Evolutionary conservation across 2,797 vertebrate genomes (phyloP), one percentile per base, ranked within the genome.

Genomic region (Hafferia zeledoni): DNA sequence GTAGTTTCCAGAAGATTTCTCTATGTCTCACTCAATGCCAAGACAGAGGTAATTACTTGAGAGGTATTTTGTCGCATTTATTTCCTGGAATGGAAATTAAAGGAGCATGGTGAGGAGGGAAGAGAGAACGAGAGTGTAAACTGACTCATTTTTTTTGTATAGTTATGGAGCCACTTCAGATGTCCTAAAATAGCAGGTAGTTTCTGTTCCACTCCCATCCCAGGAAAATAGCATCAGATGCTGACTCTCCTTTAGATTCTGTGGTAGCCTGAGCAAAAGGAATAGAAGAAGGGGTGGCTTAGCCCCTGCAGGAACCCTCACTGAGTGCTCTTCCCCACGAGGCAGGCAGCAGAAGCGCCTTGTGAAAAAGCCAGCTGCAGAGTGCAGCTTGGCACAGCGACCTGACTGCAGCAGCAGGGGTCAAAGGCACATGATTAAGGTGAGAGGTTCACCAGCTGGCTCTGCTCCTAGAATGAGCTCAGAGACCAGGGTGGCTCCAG

Each of bases 391-490:
- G 92, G 87, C 82, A 72, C 1, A 4, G 57, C 35, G 33, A 81
- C 28, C 76, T 59, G 79, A 11, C 59, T 44, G 84, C 77, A 85
- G 74, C 89, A 95, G 75, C 87, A 75, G 86, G 71, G 89, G 75
- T 93, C 89, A 91, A 71, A 75, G 64, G 67, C 35, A 3, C 35
- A 28, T 22, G 61, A 44, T 53, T 23, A 23, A 92, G 81, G 91
- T 87, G 90, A 92, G 84, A 88, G 83, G 67, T 67, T 91, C 89
- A 76, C 69, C 78, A 86, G 65, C 87, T 90, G 94, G 83, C 67
- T 47, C 35, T 47, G 78, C 61, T 72, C 71, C 68, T 65, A 65
- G 65, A 75, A 69, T 74, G 77, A 95, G 35, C 83, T 93, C 93
- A 93, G 89, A 87, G 23, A 49, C 44, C n/a, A 61, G 70, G 80